A percentile compares a stretch with the other conserved stretches of the same genome.
Evolutionary conservation across 2,797 vertebrate genomes (phyloP).

Genomic region (Chelonia mydas): DNA sequence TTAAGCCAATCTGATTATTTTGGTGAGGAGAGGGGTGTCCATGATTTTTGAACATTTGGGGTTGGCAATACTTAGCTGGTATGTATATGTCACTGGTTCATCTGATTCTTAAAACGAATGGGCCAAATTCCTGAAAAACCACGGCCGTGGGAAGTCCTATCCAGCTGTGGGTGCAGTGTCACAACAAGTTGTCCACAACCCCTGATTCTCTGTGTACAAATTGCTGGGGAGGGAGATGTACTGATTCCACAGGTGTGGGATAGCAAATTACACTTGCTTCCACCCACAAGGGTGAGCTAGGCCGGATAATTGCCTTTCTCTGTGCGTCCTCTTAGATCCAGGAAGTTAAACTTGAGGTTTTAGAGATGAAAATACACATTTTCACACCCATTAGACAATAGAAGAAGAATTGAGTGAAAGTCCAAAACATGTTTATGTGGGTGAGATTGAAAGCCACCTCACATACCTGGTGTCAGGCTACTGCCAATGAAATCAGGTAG

Average conservation of each 20-base stretch:
- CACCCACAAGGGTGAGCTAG: background rate
- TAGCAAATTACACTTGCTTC: background rate
- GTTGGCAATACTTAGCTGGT: background rate
- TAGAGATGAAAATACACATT: background rate
- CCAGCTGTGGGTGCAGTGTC: background rate
- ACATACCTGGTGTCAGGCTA: background rate
- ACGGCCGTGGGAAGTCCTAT: fast-evolving
- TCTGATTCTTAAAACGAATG: background rate
- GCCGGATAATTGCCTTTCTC: background rate
- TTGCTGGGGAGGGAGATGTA: background rate
- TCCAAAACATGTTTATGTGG: background rate
- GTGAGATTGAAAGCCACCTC: fast-evolving
- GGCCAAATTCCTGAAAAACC: background rate
- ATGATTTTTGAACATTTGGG: background rate
- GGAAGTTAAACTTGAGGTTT: conserved; percentile 25
- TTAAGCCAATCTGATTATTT: background rate
- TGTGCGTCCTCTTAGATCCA: conserved; percentile 24
- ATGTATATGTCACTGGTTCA: background rate
- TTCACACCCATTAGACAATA: background rate
- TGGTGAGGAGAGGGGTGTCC: background rate
- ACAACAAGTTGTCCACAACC: fast-evolving
- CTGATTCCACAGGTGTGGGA: background rate
- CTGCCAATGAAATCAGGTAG: background rate
- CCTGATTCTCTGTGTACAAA: background rate
- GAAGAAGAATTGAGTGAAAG: background rate